phyloP scores from a whole-genome alignment of 2,888 invertebrate genomes.

The Saturnia japonica region DNA sequence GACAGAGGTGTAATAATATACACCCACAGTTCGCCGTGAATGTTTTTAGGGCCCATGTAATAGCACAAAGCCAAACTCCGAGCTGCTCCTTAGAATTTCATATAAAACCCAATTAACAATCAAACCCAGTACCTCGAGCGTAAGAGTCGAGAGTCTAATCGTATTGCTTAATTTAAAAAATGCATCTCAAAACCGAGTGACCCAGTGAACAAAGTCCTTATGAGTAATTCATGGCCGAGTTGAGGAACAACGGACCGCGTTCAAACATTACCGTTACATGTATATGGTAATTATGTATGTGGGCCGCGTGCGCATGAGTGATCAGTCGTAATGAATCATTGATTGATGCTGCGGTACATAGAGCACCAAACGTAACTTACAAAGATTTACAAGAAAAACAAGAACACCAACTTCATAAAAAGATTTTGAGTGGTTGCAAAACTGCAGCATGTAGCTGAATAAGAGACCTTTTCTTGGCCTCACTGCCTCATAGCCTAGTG shows the following conservation, averaged over 20 bases:
- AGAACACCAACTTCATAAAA: background rate
- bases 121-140: too few species aligned
- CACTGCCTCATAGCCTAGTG: too few species aligned
- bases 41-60: too few species aligned
- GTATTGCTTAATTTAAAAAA: background rate
- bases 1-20: too few species aligned
- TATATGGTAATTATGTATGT: slow-evolving; percentile 27
- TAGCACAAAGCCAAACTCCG: too few species aligned
- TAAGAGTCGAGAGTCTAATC: too few species aligned
- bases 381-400: background rate
- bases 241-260: background rate
- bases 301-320: slow-evolving; percentile 23
- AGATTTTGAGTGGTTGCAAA: background rate
- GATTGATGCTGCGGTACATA: slow-evolving; percentile 3
- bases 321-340: slow-evolving; percentile 14
- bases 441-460: too few species aligned
- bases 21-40: too few species aligned
- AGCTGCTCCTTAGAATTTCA: too few species aligned
- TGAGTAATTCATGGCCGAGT: slow-evolving; percentile 3
- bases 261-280: slow-evolving; percentile 16
- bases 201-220: slow-evolving; percentile 15
- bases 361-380: background rate
- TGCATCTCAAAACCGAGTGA: slow-evolving; percentile 8
- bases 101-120: too few species aligned
- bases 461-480: too few species aligned